Percentiles rank a stretch among this genome's conserved stretches.
These are phyloP conservation scores for Plagodis dolabraria DNA, from an alignment of 2,888 invertebrate genomes.

Conservation along the genomic window DNA sequence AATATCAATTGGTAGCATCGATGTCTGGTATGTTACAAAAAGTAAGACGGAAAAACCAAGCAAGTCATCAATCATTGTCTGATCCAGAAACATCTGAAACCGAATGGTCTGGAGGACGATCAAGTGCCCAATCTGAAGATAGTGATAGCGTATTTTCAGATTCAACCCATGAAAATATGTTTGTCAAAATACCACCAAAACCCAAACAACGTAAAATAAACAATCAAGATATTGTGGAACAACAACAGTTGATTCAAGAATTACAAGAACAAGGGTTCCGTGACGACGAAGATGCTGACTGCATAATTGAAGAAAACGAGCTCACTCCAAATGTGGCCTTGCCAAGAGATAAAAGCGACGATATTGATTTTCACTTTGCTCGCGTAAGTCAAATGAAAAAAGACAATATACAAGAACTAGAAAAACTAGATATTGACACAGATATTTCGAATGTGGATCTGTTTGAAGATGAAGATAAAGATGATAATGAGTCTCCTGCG, in stretches of 20 bases:
- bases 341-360: constrained; percentile 79
- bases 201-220: constrained; percentile 76
- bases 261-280: constrained; percentile 76
- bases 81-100: constrained; percentile 92
- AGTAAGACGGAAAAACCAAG: constrained; percentile 88
- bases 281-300: constrained; percentile 62
- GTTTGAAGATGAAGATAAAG: constrained; percentile 86
- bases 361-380: constrained; percentile 81
- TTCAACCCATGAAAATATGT: constrained; percentile 86
- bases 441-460: constrained; percentile 85
- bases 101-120: constrained; percentile 86
- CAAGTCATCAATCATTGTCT: constrained; percentile 87
- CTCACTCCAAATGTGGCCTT: constrained; percentile 49
- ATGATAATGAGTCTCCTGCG: constrained; percentile 86
- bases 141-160: constrained; percentile 90
- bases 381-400: constrained; percentile 83
- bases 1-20: constrained; percentile 92
- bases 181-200: constrained; percentile 85
- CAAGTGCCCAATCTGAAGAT: constrained; percentile 90
- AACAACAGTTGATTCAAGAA: constrained; percentile 78
- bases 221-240: constrained; percentile 79
- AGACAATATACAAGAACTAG: constrained; percentile 75
- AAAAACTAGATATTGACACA: constrained; percentile 84
- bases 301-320: constrained; percentile 70
- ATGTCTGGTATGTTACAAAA: constrained; percentile 94